These are phyloP conservation scores for Pogonocherus hispidulus DNA, from an alignment of 2,888 invertebrate genomes.

Conservation along the genomic window DNA sequence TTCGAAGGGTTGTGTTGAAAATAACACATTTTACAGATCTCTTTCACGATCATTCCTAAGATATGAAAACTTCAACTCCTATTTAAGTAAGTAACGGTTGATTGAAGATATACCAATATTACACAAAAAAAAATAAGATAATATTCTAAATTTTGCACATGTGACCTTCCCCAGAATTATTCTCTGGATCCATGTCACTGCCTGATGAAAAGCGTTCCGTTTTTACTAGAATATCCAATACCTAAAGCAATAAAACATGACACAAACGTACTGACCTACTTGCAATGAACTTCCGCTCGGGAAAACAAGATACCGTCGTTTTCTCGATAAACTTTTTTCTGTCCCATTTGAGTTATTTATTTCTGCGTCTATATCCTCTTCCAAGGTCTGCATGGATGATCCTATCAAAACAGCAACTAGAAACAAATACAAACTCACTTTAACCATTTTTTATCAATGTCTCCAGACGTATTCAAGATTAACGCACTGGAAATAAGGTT, in stretches of 20 bases:
- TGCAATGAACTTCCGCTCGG: conserved; percentile 64
- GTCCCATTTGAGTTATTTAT: conserved; percentile 48
- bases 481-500: neutral
- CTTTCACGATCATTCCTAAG: too few relatives aligned
- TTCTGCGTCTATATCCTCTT: conserved; percentile 49
- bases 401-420: conserved; percentile 40
- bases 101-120: too few relatives aligned
- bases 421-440: conserved; percentile 35
- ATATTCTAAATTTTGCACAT: too few relatives aligned
- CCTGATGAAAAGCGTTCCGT: neutral
- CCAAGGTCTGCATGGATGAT: conserved; percentile 48
- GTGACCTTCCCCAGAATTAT: too few relatives aligned
- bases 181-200: too few relatives aligned
- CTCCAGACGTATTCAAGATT: neutral
- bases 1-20: too few relatives aligned
- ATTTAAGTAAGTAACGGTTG: too few relatives aligned
- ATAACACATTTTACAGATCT: too few relatives aligned
- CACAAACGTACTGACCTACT: conserved; percentile 60
- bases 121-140: too few relatives aligned
- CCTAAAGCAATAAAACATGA: conserved; percentile 28
- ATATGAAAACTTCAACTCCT: too few relatives aligned
- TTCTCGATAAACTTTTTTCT: conserved; percentile 50
- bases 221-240: neutral
- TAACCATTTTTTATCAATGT: conserved; percentile 25
- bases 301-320: conserved; percentile 55